Evolutionary conservation across 2,888 invertebrate species (phyloP), one percentile per base, ranked within the genome.

Genomic region (Agriopis marginaria): DNA sequence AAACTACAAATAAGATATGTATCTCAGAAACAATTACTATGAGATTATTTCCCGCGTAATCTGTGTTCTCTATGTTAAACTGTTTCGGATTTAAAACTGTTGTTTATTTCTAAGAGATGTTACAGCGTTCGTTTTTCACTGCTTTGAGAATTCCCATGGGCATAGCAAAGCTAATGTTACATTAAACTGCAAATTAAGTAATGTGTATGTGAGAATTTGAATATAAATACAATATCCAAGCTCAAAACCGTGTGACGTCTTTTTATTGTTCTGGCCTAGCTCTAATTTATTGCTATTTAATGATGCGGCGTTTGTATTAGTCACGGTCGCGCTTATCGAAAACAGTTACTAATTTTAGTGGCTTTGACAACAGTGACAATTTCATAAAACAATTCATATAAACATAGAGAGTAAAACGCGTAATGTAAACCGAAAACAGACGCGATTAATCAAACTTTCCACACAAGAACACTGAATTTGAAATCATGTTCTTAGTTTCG

Each of bases 171-270:
- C 82, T 90, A 88, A 89, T 88, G 82, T 79, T 82, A 85, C 89
- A 89, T 91, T 91, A 88, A 89, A 76, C 86, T 89, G 88, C 88
- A 92, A 92, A 92, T 91, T 88, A 92, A 89, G 89, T 85, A 86
- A 88, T 90, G 84, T 89, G 79, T 90, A 89, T 91, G 93, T 93
- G 92, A 85, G 92, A 92, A 92, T 87, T 75, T 59, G 51, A 75
- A 74, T 74, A 68, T 68, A 72, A 71, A 74, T 63, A 54, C 73
- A 62, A 70, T 73, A 71, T 75, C 62, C 62, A 58, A 66, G 70
- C 70, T 50, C 62, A 50, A 69, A 76, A 73, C 65, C 76, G 79
- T 80, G 79, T 79, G 81, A 82, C 78, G 82, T 82, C 73, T 71
- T 74, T 82, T 84, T 82, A 85, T 85, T 86, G 84, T 86, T 80